These are phyloP conservation scores for Acrobasis consociella DNA, from an alignment of 2,888 invertebrate genomes.

Conservation along the genomic window DNA sequence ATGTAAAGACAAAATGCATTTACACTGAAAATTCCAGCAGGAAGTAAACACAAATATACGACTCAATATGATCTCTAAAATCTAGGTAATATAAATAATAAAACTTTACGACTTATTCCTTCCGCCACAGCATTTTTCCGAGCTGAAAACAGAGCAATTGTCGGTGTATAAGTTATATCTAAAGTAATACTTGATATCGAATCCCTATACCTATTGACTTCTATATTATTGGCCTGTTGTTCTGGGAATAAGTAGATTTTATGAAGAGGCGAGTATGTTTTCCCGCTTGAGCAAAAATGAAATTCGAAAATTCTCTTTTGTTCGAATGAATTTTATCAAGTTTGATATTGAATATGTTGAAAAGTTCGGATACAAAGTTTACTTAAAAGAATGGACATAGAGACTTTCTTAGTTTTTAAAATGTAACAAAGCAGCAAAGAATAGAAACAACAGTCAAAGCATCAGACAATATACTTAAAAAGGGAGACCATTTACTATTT, in stretches of 20 bases:
- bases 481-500: too few species aligned
- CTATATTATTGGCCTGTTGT: constrained; percentile 50
- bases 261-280: constrained; percentile 36
- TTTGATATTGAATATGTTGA: constrained; percentile 3
- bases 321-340: constrained; percentile 15
- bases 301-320: constrained; percentile 23
- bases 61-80: constrained; percentile 30
- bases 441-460: too few species aligned
- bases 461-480: too few species aligned
- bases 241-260: constrained; percentile 43
- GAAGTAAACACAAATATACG: constrained; percentile 30
- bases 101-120: constrained; percentile 39
- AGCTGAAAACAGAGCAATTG: constrained; percentile 50
- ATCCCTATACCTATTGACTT: constrained; percentile 38
- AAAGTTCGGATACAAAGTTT: neutral
- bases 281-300: constrained; percentile 35
- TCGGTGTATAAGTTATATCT: constrained; percentile 47
- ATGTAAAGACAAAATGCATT: constrained; percentile 6
- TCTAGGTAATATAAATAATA: constrained; percentile 33
- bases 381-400: neutral
- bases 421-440: too few species aligned
- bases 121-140: constrained; percentile 39
- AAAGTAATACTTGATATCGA: constrained; percentile 49
- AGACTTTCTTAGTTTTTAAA: too few species aligned
- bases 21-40: constrained; percentile 21